Conservation (phyloP, 2,113 vertebrate species). For the Rissa tridactyla region DNA sequence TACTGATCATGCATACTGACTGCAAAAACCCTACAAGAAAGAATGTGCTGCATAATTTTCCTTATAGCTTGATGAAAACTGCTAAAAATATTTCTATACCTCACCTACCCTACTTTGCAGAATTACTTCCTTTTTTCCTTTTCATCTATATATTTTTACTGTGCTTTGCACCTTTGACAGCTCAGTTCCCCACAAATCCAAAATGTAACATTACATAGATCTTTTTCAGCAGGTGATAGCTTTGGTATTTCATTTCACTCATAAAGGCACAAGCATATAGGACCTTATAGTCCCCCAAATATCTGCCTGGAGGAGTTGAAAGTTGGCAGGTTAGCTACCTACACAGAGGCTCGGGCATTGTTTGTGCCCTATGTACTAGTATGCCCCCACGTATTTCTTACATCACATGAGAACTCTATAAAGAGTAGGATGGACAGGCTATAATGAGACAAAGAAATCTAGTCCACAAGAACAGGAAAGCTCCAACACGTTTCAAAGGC, state of each 20-base stretch:
- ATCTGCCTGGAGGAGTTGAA: not conserved
- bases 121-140: not conserved
- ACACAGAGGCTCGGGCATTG: not conserved
- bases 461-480: not conserved
- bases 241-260: not conserved
- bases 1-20: not conserved
- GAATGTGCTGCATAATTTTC: not conserved
- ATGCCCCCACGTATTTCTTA: not conserved
- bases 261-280: not conserved
- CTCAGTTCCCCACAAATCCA: not conserved
- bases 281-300: not conserved
- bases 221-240: not conserved
- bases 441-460: not conserved
- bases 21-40: not conserved
- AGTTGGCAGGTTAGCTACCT: not conserved
- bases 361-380: not conserved
- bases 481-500: not conserved
- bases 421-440: not conserved
- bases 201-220: not conserved
- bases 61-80: not conserved
- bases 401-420: not conserved
- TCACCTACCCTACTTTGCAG: not conserved
- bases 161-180: not conserved
- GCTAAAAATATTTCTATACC: not conserved
- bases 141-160: not conserved